phyloP scores from a whole-genome alignment of 2,888 invertebrate genomes.

The Andricus curvator region DNA sequence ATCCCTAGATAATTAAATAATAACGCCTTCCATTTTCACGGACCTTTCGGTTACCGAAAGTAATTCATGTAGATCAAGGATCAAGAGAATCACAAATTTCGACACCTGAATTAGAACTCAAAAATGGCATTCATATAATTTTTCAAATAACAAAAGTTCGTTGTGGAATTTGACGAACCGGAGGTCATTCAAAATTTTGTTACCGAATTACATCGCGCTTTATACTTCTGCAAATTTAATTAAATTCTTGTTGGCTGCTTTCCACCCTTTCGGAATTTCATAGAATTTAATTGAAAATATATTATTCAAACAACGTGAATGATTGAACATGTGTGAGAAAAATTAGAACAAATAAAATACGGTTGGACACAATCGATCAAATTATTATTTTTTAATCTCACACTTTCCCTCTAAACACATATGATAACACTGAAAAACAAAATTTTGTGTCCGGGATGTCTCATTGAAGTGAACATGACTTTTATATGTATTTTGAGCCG shows the following conservation, averaged over 20 bases:
- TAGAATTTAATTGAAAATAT: not conserved
- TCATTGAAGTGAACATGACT: too few species aligned
- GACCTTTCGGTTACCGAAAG: not conserved
- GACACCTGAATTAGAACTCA: not conserved
- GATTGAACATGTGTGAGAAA: too few species aligned
- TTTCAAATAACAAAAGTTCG: not conserved
- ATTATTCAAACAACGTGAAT: too few species aligned
- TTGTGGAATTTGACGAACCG: not conserved
- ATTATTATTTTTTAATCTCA: too few species aligned
- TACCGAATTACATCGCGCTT: not conserved
- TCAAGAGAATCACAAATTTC: not conserved
- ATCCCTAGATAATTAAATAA: conserved; percentile 20
- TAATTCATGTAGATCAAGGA: not conserved
- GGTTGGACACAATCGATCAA: too few species aligned
- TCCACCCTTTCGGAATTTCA: not conserved
- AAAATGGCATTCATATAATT: not conserved
- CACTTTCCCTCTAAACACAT: not conserved
- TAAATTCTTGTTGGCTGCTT: not conserved
- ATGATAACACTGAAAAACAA: too few species aligned
- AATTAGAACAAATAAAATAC: too few species aligned
- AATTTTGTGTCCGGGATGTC: too few species aligned
- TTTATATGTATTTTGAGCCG: too few species aligned
- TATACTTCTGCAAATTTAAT: not conserved
- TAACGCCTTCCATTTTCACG: not conserved
- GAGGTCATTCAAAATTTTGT: not conserved